Evolutionary conservation across 1,140 invertebrate species (phyloP), one percentile per base, ranked within the genome.

Genomic region (Drepana arcuata): DNA sequence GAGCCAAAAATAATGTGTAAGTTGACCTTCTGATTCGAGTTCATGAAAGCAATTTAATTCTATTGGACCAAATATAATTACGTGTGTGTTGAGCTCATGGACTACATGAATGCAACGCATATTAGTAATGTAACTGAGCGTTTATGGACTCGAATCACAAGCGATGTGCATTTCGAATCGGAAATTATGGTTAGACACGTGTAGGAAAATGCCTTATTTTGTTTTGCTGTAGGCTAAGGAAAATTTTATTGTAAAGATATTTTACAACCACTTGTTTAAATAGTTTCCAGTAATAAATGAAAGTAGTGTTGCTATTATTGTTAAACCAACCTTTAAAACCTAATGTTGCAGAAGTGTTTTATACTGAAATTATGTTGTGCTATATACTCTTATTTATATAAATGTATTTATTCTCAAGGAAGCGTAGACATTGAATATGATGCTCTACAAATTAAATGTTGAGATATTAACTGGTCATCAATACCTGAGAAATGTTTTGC

Each of bases 121-220:
- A 35, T 29, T 47, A 45, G 31, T 39, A 35, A 28, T 35, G 39
- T 29, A 15, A 34, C 26, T 41, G 40, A 47, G 14, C 40, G 53
- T 62, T 61, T 60, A 50, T 40, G 64, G 38, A 59, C 59, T 75
- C 60, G 53, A 58, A 40, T 50, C 45, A 49, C 31, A 24, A 42
- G 54, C 35, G 43, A 52, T 41, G 45, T 50, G 46, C 48, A 51
- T 58, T 49, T 59, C 28, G 56, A 51, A 34, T 51, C 29, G 49
- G 34, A 37, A 52, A 53, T 62, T 53, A 47, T 69, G 47, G 52
- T 50, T 62, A 55, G 43, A 63, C 34, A 49, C 61, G 59, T 59
- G 41, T 56, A 48, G 67, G 62, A 47, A 77, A 67, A 66, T 68
- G 73, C 71, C 71, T 78, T 81, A 77, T 68, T 68, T 81, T 74